Conservation (phyloP, 2,888 invertebrate species). For the Dichetophora obliterata region DNA sequence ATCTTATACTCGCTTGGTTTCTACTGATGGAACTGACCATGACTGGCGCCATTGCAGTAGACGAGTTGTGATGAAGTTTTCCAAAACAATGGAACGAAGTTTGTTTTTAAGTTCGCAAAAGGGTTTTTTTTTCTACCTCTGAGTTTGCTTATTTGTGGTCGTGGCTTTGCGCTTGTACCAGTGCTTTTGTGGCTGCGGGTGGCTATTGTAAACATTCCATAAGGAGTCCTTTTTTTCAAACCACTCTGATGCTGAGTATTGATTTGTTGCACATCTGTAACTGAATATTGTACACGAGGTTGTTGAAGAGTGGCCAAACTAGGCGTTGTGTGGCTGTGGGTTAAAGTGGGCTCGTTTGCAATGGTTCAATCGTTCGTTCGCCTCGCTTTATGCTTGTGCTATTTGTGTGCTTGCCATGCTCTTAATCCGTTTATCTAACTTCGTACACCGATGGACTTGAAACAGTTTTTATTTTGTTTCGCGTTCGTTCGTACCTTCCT, state of each 20-base stretch:
- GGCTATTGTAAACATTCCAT: background rate
- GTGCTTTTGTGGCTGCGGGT: background rate
- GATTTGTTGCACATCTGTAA: conserved; percentile 36
- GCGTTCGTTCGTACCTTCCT: conserved; percentile 27
- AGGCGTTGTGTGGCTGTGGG: background rate
- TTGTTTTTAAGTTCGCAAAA: conserved; percentile 30
- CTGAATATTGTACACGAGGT: background rate
- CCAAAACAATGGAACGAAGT: conserved; percentile 21
- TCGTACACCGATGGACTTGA: conserved; percentile 70
- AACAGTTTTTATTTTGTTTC: conserved; percentile 54
- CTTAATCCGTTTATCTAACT: conserved; percentile 70
- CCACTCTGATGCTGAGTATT: background rate
- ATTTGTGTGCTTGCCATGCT: conserved; percentile 46
- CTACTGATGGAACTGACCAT: background rate
- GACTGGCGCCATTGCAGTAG: background rate
- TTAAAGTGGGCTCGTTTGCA: background rate
- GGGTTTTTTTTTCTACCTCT: conserved; percentile 13
- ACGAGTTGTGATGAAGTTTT: conserved; percentile 19
- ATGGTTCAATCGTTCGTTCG: conserved; percentile 9
- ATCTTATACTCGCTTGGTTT: background rate
- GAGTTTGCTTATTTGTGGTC: background rate
- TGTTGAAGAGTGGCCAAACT: background rate
- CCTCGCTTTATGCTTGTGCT: background rate
- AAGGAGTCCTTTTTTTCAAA: background rate
- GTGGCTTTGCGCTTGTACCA: background rate